Evolutionary conservation across 1,140 invertebrate genomes (phyloP).

Genomic region (Uloborus diversus): DNA sequence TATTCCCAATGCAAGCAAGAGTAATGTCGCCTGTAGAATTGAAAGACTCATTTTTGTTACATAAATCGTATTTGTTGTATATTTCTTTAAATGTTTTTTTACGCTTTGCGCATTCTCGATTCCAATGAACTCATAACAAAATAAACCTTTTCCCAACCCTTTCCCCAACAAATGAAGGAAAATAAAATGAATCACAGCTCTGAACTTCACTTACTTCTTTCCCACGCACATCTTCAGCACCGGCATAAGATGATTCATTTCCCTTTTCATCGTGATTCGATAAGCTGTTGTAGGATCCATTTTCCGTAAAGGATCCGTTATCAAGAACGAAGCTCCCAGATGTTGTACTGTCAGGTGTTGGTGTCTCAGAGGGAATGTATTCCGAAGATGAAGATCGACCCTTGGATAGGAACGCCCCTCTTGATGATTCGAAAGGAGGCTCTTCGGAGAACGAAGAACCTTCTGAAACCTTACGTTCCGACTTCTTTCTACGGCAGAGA

Average conservation of each 20-base stretch:
- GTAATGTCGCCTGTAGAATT: no score
- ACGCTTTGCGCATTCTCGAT: no score
- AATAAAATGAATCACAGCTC: no score
- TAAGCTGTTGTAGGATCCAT: slow-evolving; percentile 40
- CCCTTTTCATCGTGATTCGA: neutral
- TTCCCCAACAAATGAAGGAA: no score
- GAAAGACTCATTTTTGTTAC: no score
- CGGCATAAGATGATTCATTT: neutral
- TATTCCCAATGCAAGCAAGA: no score
- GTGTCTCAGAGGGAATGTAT: slow-evolving; percentile 54
- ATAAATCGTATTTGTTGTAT: no score
- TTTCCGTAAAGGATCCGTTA: slow-evolving; percentile 41
- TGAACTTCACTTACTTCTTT: neutral
- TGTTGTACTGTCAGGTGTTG: slow-evolving; percentile 63
- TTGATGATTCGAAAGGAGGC: neutral
- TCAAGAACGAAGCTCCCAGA: slow-evolving; percentile 62
- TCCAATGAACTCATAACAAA: no score
- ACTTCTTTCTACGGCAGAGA: slow-evolving; percentile 53
- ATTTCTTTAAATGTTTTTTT: no score
- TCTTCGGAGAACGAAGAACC: slow-evolving; percentile 32
- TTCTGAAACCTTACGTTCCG: slow-evolving; percentile 35
- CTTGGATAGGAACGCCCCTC: neutral
- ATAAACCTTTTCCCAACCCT: no score
- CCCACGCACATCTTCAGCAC: neutral
- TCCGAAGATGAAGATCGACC: slow-evolving; percentile 52